Percentiles rank a stretch among this genome's conserved stretches.
Conservation (phyloP, 2,113 vertebrate species). For the Anguilla japonica region DNA sequence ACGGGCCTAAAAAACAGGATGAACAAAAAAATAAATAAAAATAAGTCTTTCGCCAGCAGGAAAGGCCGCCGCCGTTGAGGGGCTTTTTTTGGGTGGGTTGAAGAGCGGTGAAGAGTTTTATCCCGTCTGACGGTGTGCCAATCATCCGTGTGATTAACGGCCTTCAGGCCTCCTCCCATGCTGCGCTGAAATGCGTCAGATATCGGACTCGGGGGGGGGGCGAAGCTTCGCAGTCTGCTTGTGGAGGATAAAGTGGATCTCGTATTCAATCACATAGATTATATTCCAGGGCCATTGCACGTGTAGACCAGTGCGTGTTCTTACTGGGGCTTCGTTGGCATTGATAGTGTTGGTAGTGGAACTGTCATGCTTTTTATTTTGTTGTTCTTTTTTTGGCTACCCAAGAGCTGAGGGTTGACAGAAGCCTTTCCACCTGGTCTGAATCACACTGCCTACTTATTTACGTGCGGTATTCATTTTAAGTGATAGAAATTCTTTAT, state of each 20-base stretch:
- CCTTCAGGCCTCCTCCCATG: neutral
- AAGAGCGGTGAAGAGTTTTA: neutral
- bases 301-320: neutral
- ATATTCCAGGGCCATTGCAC: neutral
- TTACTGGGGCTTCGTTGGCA: neutral
- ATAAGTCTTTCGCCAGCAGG: neutral
- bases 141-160: neutral
- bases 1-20: neutral
- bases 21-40: neutral
- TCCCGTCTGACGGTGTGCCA: neutral
- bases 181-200: neutral
- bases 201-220: neutral
- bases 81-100: neutral
- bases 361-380: neutral
- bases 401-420: neutral
- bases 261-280: too few relatives aligned
- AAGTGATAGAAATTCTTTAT: too few relatives aligned
- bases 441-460: too few relatives aligned
- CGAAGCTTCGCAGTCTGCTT: neutral
- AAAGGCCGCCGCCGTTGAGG: neutral
- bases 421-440: neutral
- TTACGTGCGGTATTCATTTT: too few relatives aligned
- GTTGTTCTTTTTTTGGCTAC: neutral
- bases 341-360: neutral
- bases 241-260: neutral